Percentiles rank a stretch among this genome's conserved stretches.
Evolutionary conservation across 2,113 vertebrate genomes (phyloP).

Genomic region (Equus przewalskii): DNA sequence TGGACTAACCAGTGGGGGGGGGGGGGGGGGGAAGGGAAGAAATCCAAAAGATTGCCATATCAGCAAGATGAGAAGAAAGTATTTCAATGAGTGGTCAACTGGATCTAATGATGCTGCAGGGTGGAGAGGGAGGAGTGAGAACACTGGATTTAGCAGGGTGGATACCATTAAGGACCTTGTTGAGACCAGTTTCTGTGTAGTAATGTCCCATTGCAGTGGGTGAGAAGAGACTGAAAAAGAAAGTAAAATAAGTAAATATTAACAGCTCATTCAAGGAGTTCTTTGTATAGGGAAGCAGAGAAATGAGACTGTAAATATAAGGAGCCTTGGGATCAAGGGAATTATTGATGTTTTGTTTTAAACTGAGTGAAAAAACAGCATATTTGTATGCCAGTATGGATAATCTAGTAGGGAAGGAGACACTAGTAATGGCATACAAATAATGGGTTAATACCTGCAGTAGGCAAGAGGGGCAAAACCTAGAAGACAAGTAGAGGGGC

Average conservation of each 20-base stretch:
- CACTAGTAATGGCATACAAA: slow-evolving; percentile 9
- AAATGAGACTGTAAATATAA: background rate
- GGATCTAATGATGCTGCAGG: background rate
- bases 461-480: background rate
- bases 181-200: background rate
- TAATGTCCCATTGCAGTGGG: background rate
- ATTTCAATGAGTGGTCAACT: background rate
- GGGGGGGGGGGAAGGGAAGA: background rate
- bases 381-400: background rate
- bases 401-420: background rate
- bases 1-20: background rate
- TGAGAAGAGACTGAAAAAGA: background rate
- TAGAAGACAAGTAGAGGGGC: background rate
- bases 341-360: background rate
- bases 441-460: background rate
- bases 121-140: background rate
- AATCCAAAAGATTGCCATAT: background rate
- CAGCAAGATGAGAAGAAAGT: background rate
- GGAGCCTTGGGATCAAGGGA: background rate
- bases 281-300: background rate
- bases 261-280: background rate
- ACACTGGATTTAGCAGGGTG: background rate
- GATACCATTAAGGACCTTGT: background rate
- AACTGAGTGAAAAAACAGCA: background rate
- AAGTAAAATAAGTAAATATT: background rate